Conservation (phyloP, 2,797 vertebrate species). For the Botia almorhae region DNA sequence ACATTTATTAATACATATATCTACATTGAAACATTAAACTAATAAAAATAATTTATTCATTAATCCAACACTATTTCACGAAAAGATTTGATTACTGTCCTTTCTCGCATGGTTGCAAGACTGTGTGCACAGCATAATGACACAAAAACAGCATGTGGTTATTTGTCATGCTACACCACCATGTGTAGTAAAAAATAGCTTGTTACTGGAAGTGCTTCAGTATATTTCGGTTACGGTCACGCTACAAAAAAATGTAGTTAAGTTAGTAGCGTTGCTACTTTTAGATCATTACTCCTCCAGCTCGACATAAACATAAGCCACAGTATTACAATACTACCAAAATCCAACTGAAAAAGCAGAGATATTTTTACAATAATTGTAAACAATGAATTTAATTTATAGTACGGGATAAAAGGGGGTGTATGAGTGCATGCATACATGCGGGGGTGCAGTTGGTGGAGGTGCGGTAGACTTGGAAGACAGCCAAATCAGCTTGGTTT, state of each 20-base stretch:
- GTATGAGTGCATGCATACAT: not conserved
- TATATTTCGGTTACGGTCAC: not conserved
- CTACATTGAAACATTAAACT: no score
- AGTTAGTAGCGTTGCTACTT: not conserved
- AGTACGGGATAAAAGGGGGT: not conserved
- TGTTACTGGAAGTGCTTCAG: not conserved
- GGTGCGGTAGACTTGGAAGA: constrained; percentile 54
- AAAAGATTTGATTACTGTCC: no score
- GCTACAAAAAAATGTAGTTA: not conserved
- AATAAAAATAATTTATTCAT: no score
- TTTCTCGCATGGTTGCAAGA: not conserved
- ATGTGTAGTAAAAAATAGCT: not conserved
- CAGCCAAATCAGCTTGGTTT: constrained; percentile 57
- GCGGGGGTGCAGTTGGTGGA: constrained; percentile 13
- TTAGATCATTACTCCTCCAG: not conserved
- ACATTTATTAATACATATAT: no score
- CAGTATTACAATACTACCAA: not conserved
- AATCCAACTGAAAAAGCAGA: not conserved
- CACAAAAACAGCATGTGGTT: not conserved
- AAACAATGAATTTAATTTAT: constrained; percentile 48
- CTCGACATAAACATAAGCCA: not conserved
- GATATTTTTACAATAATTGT: not conserved
- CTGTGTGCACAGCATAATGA: not conserved
- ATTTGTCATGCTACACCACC: not conserved
- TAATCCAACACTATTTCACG: no score